Conservation (phyloP, 2,888 invertebrate species). For the Stictocephala bisonia region DNA sequence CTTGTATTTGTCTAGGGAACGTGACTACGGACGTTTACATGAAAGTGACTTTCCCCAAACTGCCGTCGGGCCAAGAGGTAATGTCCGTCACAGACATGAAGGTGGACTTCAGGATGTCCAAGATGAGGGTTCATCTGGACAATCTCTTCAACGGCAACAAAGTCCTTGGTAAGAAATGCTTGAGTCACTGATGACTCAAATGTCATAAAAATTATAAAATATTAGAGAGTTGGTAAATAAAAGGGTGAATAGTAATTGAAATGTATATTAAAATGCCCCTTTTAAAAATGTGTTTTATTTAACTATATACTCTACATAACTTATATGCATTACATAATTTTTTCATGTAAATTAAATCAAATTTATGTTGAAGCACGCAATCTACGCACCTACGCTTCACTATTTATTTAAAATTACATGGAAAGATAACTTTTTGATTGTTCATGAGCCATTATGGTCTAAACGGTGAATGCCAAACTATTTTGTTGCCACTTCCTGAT, state of each 20-base stretch:
- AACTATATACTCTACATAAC: too few relatives aligned
- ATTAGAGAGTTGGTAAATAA: neutral
- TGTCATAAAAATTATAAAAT: neutral
- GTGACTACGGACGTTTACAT: constrained; percentile 69
- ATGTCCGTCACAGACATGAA: constrained; percentile 68
- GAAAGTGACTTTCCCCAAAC: constrained; percentile 66
- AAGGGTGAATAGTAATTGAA: neutral
- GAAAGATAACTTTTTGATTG: too few relatives aligned
- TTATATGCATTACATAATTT: too few relatives aligned
- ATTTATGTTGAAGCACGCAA: too few relatives aligned
- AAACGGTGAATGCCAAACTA: too few relatives aligned
- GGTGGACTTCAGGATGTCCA: constrained; percentile 69
- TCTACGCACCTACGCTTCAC: too few relatives aligned
- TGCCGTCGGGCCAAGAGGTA: constrained; percentile 64
- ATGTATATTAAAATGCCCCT: neutral
- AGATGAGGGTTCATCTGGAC: constrained; percentile 68
- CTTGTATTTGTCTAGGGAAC: constrained; percentile 62
- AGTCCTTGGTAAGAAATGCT: constrained; percentile 66
- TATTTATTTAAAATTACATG: too few relatives aligned
- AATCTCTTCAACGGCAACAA: constrained; percentile 74
- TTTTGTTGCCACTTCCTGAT: too few relatives aligned
- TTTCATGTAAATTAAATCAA: too few relatives aligned
- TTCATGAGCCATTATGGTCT: too few relatives aligned
- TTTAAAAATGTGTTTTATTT: constrained; percentile 26
- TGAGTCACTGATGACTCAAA: neutral